Evolutionary conservation across 2,888 invertebrate species (phyloP).

Genomic region (Nymphalis c-album): DNA sequence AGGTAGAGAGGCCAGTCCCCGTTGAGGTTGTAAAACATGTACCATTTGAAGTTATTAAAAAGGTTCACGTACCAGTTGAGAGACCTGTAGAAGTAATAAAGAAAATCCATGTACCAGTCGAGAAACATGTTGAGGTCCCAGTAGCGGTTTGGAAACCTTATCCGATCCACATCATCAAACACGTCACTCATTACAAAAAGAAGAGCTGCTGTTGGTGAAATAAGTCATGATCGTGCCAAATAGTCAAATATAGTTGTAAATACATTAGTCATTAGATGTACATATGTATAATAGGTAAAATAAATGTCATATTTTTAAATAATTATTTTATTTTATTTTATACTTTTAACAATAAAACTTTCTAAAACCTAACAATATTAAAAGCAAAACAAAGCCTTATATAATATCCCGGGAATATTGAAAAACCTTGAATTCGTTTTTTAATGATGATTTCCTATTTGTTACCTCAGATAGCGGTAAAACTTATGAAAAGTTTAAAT

Average conservation of each 20-base stretch:
- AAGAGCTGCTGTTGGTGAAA: conserved; percentile 74
- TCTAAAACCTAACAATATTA: background rate
- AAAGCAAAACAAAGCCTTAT: background rate
- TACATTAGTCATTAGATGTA: conserved; percentile 77
- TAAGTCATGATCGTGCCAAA: conserved; percentile 72
- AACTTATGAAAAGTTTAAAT: too few relatives aligned
- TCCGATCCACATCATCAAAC: conserved; percentile 76
- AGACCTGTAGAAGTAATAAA: conserved; percentile 74
- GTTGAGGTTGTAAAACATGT: conserved; percentile 68
- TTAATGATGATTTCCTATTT: too few relatives aligned
- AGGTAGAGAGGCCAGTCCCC: conserved; percentile 72
- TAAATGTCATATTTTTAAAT: conserved; percentile 48
- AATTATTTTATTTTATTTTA: conserved; percentile 20
- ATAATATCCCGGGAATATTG: too few relatives aligned
- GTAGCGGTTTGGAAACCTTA: conserved; percentile 75
- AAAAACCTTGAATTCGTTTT: too few relatives aligned
- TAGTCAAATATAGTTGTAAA: conserved; percentile 75
- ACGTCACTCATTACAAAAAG: conserved; percentile 76
- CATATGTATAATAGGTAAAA: conserved; percentile 43
- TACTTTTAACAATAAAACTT: background rate
- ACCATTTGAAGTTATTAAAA: conserved; percentile 70
- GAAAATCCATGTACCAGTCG: conserved; percentile 69
- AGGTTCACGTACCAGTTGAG: conserved; percentile 69
- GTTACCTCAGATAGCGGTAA: too few relatives aligned
- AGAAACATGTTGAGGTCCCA: conserved; percentile 72